phyloP scores from a whole-genome alignment of 2,888 invertebrate genomes.

The Netelia fuscicornis region DNA sequence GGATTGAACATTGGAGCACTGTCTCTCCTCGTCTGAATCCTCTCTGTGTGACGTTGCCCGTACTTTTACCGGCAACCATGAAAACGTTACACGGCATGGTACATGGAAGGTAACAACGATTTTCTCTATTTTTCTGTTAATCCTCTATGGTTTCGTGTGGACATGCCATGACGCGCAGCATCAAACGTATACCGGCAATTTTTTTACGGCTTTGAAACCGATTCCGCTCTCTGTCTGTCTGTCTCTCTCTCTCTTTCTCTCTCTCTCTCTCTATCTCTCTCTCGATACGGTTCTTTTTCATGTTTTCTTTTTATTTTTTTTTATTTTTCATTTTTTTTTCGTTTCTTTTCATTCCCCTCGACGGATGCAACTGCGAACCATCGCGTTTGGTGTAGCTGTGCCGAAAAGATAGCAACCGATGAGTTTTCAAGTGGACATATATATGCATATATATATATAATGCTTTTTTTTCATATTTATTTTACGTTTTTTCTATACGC shows the following conservation, averaged over 20 bases:
- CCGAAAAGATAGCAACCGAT: conserved; percentile 34
- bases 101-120: conserved; percentile 4
- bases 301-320: too few species aligned
- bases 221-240: conserved; percentile 4
- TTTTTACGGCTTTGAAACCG: conserved; percentile 45
- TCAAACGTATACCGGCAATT: conserved; percentile 21
- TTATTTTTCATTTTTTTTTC: conserved; percentile 1
- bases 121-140: conserved; percentile 49
- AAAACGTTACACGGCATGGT: conserved; percentile 22
- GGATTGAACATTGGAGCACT: conserved; percentile 40
- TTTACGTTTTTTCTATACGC: conserved; percentile 7
- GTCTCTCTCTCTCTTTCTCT: background rate
- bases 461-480: conserved; percentile 12
- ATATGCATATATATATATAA: background rate
- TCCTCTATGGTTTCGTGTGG: conserved; percentile 24
- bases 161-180: conserved; percentile 24
- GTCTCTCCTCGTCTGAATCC: conserved; percentile 36
- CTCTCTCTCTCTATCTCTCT: background rate
- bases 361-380: background rate
- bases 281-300: background rate
- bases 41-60: conserved; percentile 38
- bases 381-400: background rate
- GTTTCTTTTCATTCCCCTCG: conserved; percentile 5
- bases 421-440: conserved; percentile 15
- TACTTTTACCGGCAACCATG: conserved; percentile 27